Evolutionary conservation across 2,113 vertebrate genomes (phyloP), one percentile per base, ranked within the genome.

Genomic region (Cheilinus undulatus): DNA sequence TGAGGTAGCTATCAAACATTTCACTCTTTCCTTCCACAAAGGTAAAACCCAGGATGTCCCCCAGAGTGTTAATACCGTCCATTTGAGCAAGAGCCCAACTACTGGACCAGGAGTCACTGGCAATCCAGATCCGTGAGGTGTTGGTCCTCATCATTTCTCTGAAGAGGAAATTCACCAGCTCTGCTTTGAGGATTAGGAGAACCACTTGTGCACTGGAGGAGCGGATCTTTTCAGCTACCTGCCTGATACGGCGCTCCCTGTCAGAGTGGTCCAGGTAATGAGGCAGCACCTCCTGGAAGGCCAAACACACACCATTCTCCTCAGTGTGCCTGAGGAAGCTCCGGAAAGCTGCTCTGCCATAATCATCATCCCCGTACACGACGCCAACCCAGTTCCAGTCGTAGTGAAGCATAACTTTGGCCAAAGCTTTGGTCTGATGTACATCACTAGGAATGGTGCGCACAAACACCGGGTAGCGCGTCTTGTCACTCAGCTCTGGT

Each of bases 331-430:
- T 0, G 23, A 87, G 30, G 42, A 94, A 91, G 54, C 79, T 86
- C 57, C 84, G 78, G 11, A 90, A 67, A 23, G 89, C 91, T 36
- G 70, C 87, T 65, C 45, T 80, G 22, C 91, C 93, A 19, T 94
- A 93, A 12, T 90, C 89, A 15, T 92, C 91, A 36, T 94, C 92
- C 2, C 72, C 82, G 6, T 85, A 84, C 45, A 94, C 85, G 3
- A 94, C 74, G 0, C 91, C 92, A 2, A 94, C 76, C 92, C 92
- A 94, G 63, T 90, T 82, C 93, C 93, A 94, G 0, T 8, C 2
- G 24, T 73, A 92, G 34, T 73, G 24, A 1, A 27, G 28, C 84
- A 93, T 86, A 2, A 93, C 49, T 48, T 76, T 69, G 7, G 85
- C 85, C 36, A 92, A 5, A 1, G 93, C 93, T 58, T 74, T 57